These are phyloP conservation scores for Sebastes matsubarae DNA, from an alignment of 2,797 vertebrate species.

Conservation along the genomic window DNA sequence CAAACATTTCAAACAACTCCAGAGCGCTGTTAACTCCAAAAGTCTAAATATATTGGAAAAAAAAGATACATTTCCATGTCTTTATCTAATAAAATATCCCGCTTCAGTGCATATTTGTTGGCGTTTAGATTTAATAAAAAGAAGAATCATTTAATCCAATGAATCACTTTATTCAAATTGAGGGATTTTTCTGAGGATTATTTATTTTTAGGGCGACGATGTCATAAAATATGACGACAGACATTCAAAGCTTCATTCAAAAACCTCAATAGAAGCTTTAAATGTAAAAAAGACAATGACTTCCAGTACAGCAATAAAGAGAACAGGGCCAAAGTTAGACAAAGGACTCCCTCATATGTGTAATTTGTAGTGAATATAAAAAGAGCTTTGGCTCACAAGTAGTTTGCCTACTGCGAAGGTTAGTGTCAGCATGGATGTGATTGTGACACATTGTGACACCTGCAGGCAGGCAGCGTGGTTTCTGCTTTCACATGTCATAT, in stretches of 20 bases:
- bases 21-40: too few relatives aligned
- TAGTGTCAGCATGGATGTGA: neutral
- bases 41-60: too few relatives aligned
- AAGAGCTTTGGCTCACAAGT: neutral
- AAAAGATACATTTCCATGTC: neutral
- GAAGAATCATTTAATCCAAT: neutral
- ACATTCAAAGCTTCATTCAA: neutral
- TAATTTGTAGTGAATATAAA: neutral
- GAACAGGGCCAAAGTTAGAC: neutral
- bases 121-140: neutral
- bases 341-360: neutral
- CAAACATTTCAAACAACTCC: too few relatives aligned
- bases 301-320: neutral
- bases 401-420: neutral
- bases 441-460: neutral
- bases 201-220: neutral
- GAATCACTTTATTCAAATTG: neutral
- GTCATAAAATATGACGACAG: neutral
- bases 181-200: neutral
- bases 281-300: neutral
- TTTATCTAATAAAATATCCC: too few relatives aligned
- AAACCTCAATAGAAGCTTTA: neutral
- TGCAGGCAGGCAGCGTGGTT: neutral
- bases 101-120: neutral
- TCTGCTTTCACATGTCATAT: neutral